phyloP scores from a whole-genome alignment of 2,888 invertebrate genomes.

The Aporophyla nigra region DNA sequence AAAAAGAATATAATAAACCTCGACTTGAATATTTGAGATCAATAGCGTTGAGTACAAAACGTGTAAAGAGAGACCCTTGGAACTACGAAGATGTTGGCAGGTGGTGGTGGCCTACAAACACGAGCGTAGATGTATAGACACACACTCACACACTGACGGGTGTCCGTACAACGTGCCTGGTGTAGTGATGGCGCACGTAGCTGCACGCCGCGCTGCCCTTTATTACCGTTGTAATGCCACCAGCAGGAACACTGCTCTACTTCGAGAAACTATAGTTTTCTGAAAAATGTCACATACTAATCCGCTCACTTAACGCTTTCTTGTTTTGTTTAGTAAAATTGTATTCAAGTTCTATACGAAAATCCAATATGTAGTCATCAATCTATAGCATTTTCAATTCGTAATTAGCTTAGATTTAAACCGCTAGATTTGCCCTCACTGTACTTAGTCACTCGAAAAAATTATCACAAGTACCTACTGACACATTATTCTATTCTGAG shows the following conservation, averaged over 20 bases:
- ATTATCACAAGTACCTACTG: too few relatives aligned
- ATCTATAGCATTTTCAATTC: not conserved
- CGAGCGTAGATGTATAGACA: constrained; percentile 34
- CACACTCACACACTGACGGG: constrained; percentile 66
- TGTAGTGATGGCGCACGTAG: constrained; percentile 73
- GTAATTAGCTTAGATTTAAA: not conserved
- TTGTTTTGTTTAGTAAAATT: not conserved
- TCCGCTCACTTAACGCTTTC: not conserved
- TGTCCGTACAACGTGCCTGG: constrained; percentile 62
- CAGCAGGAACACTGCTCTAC: constrained; percentile 76
- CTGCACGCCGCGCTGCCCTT: constrained; percentile 80
- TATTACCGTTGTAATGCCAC: constrained; percentile 72
- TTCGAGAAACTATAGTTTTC: constrained; percentile 10
- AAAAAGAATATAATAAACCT: constrained; percentile 74
- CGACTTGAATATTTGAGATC: constrained; percentile 73
- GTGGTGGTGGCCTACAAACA: constrained; percentile 63
- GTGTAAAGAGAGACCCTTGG: constrained; percentile 63
- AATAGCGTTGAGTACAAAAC: constrained; percentile 75
- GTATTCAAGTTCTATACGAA: not conserved
- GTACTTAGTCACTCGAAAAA: too few relatives aligned
- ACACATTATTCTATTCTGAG: too few relatives aligned
- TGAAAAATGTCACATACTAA: not conserved
- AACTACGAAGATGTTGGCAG: constrained; percentile 64
- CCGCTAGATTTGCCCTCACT: too few relatives aligned
- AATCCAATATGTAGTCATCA: not conserved